Base-by-base conservation (phyloP, 2,888 invertebrate species). In the Eupithecia subfuscata region DNA sequence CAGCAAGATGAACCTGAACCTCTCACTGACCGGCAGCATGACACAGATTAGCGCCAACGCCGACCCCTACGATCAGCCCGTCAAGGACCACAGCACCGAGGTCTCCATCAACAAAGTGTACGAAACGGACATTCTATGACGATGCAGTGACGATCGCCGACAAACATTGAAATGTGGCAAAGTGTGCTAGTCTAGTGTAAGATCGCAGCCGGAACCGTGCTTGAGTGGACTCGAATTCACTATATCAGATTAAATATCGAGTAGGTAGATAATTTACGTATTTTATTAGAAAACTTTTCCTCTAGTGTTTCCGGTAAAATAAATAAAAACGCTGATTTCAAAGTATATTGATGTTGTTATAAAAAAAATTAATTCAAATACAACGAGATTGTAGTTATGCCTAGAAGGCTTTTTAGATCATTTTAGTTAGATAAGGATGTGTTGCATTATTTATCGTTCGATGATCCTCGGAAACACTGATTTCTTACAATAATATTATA, bases 111-210 rank as follows among this genome's bases (percentile, higher is more conserved):
- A 96, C 88, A 97, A 98, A 93, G 97, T 98, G 84, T 98, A 98
- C 92, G 98, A 98, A 95, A 98, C 98, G 83, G 98, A 98, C 91
- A 98, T 98, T 95, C 67, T 67, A 67, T 67, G 67, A 67, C 67
- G 18, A 40, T 67, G 37, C 40, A 12, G 40, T 22, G 67, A 37
- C 22, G 9, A n/a, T 67, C 67, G 67, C 67, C 67, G 40, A 67
- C 43, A n/a, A 40, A 67, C 40, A 40, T 40, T 67, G 6, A 37
- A 22, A 9, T 40, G n/a, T 67, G 65, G n/a, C 65, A 67, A 67
- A 67, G 65, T 67, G 64, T 34, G 34, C 18, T 34, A 40, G 18
- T 40, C 18, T 43, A 12, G 12, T 40, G 43, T 37, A 18, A n/a
- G 40, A 11, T 43, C 40, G 30, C 1, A 7, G 48, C 1, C n/a